Evolutionary conservation across 92 coral and sea anemone species (phyloP).

Genomic region (Pocillopora meandrina): DNA sequence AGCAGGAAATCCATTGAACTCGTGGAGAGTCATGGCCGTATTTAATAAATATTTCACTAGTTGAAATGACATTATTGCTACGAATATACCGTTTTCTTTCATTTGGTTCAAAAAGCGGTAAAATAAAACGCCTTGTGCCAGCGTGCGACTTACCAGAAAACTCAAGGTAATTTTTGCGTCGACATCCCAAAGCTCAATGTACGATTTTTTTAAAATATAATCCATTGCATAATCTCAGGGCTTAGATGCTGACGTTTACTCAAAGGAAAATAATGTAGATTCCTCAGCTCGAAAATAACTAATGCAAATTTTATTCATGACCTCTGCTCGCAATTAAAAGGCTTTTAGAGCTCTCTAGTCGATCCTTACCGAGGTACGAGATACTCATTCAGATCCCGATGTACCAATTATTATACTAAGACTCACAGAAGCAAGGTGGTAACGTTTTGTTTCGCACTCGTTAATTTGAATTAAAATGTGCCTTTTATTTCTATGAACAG

Average conservation of each 20-base stretch:
- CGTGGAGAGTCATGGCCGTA: slow-evolving; percentile 14
- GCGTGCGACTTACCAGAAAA: slow-evolving; percentile 3
- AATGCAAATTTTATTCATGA: slow-evolving; percentile 4
- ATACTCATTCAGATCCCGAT: no score
- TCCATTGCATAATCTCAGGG: not conserved
- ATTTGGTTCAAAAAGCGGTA: not conserved
- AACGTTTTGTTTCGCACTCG: not conserved
- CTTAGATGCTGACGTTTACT: not conserved
- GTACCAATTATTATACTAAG: no score
- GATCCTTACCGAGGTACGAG: no score
- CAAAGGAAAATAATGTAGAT: not conserved
- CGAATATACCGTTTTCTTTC: slow-evolving; percentile 14
- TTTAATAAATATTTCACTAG: slow-evolving; percentile 36
- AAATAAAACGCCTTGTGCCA: not conserved
- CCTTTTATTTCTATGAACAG: not conserved
- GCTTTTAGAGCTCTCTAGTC: not conserved
- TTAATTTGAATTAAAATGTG: not conserved
- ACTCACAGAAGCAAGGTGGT: no score
- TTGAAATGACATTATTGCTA: not conserved
- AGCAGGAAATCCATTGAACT: slow-evolving; percentile 6
- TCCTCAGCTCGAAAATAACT: slow-evolving; percentile 13
- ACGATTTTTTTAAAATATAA: not conserved
- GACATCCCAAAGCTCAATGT: not conserved
- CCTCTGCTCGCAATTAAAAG: not conserved
- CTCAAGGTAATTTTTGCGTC: not conserved